These are phyloP conservation scores for Microcebus lehilahytsara DNA, from an alignment of 2,113 vertebrate species.

Conservation along the genomic window DNA sequence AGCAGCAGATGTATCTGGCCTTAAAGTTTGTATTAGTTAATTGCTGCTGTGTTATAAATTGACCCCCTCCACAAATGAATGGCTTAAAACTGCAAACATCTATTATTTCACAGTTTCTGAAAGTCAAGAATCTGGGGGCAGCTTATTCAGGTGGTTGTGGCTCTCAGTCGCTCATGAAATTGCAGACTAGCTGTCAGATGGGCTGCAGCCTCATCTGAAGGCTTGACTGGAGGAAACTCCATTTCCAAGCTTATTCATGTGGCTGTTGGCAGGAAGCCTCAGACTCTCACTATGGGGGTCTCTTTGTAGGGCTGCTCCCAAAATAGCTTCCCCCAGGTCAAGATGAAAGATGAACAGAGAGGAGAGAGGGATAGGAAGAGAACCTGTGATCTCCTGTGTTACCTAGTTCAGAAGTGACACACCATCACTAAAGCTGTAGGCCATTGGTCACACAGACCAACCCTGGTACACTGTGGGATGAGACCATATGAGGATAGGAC, in stretches of 20 bases:
- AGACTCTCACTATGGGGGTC: not conserved
- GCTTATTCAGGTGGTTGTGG: not conserved
- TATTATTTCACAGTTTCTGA: not conserved
- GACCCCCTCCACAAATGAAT: not conserved
- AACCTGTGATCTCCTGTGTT: not conserved
- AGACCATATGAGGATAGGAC: fast-evolving
- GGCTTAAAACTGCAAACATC: not conserved
- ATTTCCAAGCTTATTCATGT: not conserved
- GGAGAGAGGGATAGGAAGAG: fast-evolving
- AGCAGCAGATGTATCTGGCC: not conserved
- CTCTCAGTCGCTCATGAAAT: not conserved
- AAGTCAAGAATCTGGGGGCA: not conserved
- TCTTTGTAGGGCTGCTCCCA: not conserved
- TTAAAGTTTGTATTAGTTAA: no score
- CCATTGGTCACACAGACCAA: not conserved
- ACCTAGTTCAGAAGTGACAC: not conserved
- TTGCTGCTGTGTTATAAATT: not conserved
- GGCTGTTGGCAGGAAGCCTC: not conserved
- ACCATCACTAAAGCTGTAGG: fast-evolving
- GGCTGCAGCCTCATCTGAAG: not conserved
- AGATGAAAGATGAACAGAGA: not conserved
- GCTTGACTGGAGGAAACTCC: not conserved
- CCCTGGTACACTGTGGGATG: fast-evolving
- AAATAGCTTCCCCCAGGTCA: not conserved
- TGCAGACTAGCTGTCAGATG: not conserved